phyloP scores from a whole-genome alignment of 2,113 vertebrate species.

The Atrichornis clamosus region DNA sequence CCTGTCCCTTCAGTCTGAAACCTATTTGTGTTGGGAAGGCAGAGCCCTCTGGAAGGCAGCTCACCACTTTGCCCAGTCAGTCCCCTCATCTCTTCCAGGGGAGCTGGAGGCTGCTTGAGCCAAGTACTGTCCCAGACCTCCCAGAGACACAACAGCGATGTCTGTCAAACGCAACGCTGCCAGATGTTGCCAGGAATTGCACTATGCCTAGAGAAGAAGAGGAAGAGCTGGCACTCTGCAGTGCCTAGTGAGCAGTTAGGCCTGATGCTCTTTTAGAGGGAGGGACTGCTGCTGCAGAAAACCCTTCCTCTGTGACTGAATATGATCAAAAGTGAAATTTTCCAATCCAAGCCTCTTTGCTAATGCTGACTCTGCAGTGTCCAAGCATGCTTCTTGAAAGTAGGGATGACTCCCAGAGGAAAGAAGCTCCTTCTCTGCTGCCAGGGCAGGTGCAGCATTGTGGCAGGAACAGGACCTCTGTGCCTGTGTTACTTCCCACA shows the following conservation, averaged over 20 bases:
- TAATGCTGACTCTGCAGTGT: background rate
- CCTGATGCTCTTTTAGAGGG: background rate
- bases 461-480: background rate
- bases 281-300: background rate
- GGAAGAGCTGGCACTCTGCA: background rate
- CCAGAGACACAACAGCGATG: accelerated
- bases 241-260: background rate
- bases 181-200: background rate
- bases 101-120: background rate
- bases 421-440: background rate
- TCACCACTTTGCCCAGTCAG: background rate
- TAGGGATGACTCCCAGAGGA: background rate
- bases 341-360: background rate
- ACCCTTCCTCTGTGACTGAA: background rate
- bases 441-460: background rate
- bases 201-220: background rate
- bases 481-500: background rate
- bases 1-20: background rate
- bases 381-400: background rate
- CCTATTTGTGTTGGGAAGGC: background rate
- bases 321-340: background rate
- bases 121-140: background rate
- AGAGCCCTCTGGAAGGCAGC: background rate
- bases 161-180: accelerated
- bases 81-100: background rate